These are phyloP conservation scores for Hoplodrina blanda DNA, from an alignment of 2,888 invertebrate genomes.

Conservation along the genomic window DNA sequence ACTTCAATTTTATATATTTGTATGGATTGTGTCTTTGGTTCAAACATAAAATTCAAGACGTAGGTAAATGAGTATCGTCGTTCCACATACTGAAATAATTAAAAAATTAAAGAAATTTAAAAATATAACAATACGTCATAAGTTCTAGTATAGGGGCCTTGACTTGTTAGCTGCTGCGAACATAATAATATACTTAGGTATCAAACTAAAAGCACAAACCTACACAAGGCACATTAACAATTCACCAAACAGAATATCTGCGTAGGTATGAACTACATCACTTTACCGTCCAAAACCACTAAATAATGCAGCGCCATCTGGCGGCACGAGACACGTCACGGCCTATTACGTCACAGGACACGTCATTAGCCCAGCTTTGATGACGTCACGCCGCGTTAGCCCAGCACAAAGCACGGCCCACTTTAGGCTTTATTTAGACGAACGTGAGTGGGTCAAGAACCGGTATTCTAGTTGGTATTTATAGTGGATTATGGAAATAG, in stretches of 20 bases:
- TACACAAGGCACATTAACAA: conserved; percentile 17
- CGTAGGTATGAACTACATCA: conserved; percentile 35
- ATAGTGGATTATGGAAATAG: conserved; percentile 6
- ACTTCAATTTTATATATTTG: too few species aligned
- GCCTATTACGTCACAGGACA: conserved; percentile 75
- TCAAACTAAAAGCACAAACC: conserved; percentile 2
- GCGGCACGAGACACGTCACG: conserved; percentile 68
- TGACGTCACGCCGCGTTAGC: conserved; percentile 81
- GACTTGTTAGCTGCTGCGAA: background rate
- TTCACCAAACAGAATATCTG: conserved; percentile 36
- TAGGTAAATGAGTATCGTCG: too few species aligned
- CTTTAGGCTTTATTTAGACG: conserved; percentile 69
- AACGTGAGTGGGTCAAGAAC: conserved; percentile 68
- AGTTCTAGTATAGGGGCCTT: background rate
- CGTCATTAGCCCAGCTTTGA: conserved; percentile 78
- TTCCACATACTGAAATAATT: too few species aligned
- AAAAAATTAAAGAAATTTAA: too few species aligned
- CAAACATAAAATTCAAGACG: too few species aligned
- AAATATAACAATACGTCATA: too few species aligned
- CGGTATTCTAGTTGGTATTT: conserved; percentile 18
- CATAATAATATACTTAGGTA: background rate
- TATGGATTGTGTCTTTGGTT: too few species aligned
- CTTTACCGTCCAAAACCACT: conserved; percentile 54
- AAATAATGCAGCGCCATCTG: conserved; percentile 65
- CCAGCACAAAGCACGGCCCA: conserved; percentile 66